Evolutionary conservation across 2,888 invertebrate genomes (phyloP).

Genomic region (Blomia tropicalis): DNA sequence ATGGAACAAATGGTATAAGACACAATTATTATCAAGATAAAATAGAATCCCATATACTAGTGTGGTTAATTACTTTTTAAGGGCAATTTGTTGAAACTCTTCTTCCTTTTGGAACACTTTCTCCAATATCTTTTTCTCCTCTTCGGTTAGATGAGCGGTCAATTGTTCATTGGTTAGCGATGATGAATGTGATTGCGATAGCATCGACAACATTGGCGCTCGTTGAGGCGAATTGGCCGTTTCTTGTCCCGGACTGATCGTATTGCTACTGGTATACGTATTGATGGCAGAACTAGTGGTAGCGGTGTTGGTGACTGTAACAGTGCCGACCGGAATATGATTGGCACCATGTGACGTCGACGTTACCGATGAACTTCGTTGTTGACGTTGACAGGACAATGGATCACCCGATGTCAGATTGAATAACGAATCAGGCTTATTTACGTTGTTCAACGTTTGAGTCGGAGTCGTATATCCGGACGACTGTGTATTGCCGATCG

Average conservation of each 20-base stretch:
- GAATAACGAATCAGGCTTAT: not conserved
- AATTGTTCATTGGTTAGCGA: constrained; percentile 24
- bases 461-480: not conserved
- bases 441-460: not conserved
- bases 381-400: not conserved
- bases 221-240: not conserved
- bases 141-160: constrained; percentile 27
- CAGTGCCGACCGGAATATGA: not conserved
- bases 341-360: not conserved
- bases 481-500: not conserved
- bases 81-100: constrained; percentile 23
- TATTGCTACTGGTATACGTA: not conserved
- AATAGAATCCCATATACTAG: not conserved
- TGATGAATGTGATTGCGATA: constrained; percentile 12
- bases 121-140: constrained; percentile 26
- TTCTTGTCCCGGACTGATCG: not conserved
- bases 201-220: constrained; percentile 14
- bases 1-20: not conserved
- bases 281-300: too few relatives aligned
- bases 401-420: not conserved
- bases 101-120: constrained; percentile 28
- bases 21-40: not conserved
- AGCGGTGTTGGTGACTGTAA: not conserved
- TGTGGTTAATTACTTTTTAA: constrained; percentile 17
- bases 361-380: not conserved